Evolutionary conservation across 2,797 vertebrate genomes (phyloP).

Genomic region (Anableps anableps): DNA sequence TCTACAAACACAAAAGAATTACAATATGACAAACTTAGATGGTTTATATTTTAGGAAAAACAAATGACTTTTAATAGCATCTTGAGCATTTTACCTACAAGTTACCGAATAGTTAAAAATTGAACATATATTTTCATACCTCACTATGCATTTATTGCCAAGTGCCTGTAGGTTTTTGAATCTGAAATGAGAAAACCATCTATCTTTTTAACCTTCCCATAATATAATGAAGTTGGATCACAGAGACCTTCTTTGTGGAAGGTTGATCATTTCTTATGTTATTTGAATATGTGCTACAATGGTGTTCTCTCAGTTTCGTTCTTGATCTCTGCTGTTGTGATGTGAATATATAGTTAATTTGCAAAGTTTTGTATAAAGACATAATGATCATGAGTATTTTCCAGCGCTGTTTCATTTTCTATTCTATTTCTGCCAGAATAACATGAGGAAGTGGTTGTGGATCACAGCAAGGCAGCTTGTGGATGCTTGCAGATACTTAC

Average conservation of each 20-base stretch:
- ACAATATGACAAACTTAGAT: neutral
- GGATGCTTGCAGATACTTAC: slow-evolving; percentile 39
- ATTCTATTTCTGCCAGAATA: slow-evolving; percentile 44
- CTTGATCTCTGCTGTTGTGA: slow-evolving; percentile 6
- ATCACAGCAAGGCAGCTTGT: slow-evolving; percentile 55
- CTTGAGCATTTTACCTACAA: neutral
- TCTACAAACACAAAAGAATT: neutral
- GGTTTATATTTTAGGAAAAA: neutral
- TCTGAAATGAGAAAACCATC: neutral
- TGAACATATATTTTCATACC: neutral
- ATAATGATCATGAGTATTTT: slow-evolving; percentile 15
- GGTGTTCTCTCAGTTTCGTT: slow-evolving; percentile 10
- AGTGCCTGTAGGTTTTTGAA: neutral
- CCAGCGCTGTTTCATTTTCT: slow-evolving; percentile 30
- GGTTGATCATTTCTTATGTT: neutral
- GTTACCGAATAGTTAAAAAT: too few species aligned
- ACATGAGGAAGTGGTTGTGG: slow-evolving; percentile 56
- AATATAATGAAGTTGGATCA: neutral
- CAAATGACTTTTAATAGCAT: neutral
- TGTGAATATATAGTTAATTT: slow-evolving; percentile 12
- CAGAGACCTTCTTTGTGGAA: neutral
- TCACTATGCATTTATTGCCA: neutral
- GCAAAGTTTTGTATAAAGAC: slow-evolving; percentile 18
- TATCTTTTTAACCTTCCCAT: neutral
- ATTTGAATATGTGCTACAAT: neutral